Base-by-base conservation (phyloP, 2,797 vertebrate genomes). In the Orestias chungarensis region DNA sequence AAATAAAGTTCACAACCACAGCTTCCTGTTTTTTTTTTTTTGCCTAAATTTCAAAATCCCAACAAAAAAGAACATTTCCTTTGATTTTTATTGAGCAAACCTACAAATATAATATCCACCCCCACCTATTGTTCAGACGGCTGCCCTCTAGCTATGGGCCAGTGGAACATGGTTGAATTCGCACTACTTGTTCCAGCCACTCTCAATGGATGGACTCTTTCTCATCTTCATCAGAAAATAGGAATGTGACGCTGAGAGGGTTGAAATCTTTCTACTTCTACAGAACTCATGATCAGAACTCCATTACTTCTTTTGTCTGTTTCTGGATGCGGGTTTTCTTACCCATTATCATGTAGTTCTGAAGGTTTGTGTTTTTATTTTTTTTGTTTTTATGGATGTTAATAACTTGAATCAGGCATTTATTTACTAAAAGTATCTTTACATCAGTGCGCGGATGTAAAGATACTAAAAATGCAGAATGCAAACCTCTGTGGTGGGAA, bases 41-140 rank as follows among this genome's bases (percentile, higher is more conserved):
- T 40, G 25, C 27, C 15, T 29, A 49, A 67, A 64, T n/a, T n/a
- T 8, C 3, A 68, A 42, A n/a, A n/a, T 10, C 9, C 12, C 31
- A 40, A 35, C 14, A 35, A 27, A 57, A 31, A 17, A 18, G 29
- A 57, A 29, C 55, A 57, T 33, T 57, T 57, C 17, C 31, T 57
- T 31, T 33, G 25, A 46, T 71, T 71, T 31, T 31, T 29, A 18
- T 31, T 15, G 55, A 68, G 72, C 59, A 49, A 61, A 67, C 62
- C 50, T 66, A 61, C 43, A 61, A 47, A 55, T 25, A 66, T n/a
- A 42, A 52, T 31, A 62, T 59, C 81, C 78, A 81, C 81, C 86
- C 85, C 84, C 83, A 84, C 78, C 88, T 75, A 81, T 90, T 92
- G 90, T 91, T 90, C 79, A 55, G 38, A 43, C 86, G 46, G 73